Conservation (phyloP, 2,888 invertebrate genomes). For the Nymphalis c-album region DNA sequence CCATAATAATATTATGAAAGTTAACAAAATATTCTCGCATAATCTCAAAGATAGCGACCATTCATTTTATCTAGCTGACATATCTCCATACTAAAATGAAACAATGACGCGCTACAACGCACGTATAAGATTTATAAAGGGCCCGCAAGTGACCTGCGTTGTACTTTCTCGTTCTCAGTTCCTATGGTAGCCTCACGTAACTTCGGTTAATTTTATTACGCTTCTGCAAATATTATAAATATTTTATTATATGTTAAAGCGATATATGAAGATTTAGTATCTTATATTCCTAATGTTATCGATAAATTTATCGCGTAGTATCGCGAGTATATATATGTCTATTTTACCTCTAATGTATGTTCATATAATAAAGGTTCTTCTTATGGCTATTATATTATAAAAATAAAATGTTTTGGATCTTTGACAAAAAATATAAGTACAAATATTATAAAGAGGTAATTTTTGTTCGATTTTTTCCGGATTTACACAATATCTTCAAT, state of each 20-base stretch:
- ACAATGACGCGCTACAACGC: constrained; percentile 28
- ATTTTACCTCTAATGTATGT: too few species aligned
- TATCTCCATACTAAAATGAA: constrained; percentile 17
- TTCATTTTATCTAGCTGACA: constrained; percentile 25
- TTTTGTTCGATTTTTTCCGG: too few species aligned
- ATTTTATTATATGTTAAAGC: neutral
- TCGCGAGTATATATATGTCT: too few species aligned
- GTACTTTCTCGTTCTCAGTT: constrained; percentile 18
- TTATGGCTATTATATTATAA: too few species aligned
- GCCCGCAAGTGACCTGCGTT: constrained; percentile 39
- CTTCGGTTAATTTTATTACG: constrained; percentile 30
- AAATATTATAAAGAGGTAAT: too few species aligned
- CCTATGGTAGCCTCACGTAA: constrained; percentile 32
- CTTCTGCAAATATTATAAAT: constrained; percentile 24
- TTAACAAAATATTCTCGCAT: constrained; percentile 10
- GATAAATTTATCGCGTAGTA: neutral
- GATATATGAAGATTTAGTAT: constrained; percentile 3
- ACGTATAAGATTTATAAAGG: constrained; percentile 41
- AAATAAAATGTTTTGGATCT: too few species aligned
- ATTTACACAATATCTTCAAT: too few species aligned
- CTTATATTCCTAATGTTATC: neutral
- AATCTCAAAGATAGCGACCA: constrained; percentile 18
- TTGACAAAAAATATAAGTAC: too few species aligned
- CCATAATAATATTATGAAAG: constrained; percentile 9
- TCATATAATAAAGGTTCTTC: too few species aligned